These are phyloP conservation scores for Dendroctonus valens DNA, from an alignment of 1,140 invertebrate genomes.

Conservation along the genomic window DNA sequence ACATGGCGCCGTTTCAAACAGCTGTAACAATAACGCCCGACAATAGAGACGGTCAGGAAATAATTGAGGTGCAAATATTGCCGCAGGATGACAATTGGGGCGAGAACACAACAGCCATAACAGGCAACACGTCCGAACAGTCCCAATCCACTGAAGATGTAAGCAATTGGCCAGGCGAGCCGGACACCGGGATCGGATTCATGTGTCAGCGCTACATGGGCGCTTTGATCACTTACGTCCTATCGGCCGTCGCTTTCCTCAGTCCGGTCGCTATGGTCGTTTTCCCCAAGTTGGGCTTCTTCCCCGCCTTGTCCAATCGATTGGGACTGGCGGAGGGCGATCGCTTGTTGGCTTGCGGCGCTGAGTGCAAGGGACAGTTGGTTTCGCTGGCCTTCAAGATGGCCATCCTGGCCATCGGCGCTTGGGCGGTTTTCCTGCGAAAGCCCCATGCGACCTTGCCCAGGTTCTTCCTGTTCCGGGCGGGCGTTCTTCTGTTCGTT, in stretches of 20 bases:
- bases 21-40: slow-evolving; percentile 62
- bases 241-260: slow-evolving; percentile 81
- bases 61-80: slow-evolving; percentile 83
- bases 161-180: slow-evolving; percentile 74
- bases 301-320: slow-evolving; percentile 58
- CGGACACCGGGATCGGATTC: slow-evolving; percentile 69
- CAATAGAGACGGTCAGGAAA: slow-evolving; percentile 65
- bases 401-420: slow-evolving; percentile 83
- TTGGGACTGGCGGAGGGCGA: slow-evolving; percentile 59
- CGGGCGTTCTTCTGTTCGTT: slow-evolving; percentile 84
- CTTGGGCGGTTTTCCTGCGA: slow-evolving; percentile 85
- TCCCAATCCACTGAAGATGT: slow-evolving; percentile 91
- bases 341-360: slow-evolving; percentile 67
- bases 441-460: slow-evolving; percentile 84
- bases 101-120: slow-evolving; percentile 95
- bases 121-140: slow-evolving; percentile 93
- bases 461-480: slow-evolving; percentile 87
- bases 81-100: slow-evolving; percentile 98
- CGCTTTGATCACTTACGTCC: slow-evolving; percentile 69
- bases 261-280: slow-evolving; percentile 94
- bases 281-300: slow-evolving; percentile 84
- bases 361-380: slow-evolving; percentile 81
- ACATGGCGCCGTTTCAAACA: slow-evolving; percentile 67
- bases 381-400: slow-evolving; percentile 91
- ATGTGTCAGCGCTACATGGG: slow-evolving; percentile 78